Percentiles rank a stretch among this genome's conserved stretches.
Evolutionary conservation across 2,888 invertebrate genomes (phyloP).

Genomic region (Nomada ruficornis): DNA sequence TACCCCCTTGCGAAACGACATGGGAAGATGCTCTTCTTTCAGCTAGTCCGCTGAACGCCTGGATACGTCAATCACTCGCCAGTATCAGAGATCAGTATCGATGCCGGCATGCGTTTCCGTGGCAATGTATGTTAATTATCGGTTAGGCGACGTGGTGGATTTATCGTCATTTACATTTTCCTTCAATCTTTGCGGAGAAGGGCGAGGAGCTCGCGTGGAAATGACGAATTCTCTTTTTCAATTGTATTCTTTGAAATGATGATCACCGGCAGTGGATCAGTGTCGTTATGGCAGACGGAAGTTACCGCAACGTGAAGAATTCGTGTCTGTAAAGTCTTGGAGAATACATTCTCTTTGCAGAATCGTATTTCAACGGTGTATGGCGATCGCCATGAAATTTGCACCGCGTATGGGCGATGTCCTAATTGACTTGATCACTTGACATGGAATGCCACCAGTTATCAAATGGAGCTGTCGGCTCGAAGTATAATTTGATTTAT

Average conservation of each 20-base stretch:
- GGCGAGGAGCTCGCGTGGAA: not conserved
- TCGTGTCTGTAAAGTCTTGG: not conserved
- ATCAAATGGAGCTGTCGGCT: constrained; percentile 72
- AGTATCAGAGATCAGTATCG: constrained; percentile 43
- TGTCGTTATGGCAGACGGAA: no score
- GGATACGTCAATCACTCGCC: constrained; percentile 50
- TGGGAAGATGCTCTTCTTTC: constrained; percentile 52
- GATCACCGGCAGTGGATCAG: no score
- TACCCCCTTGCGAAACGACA: constrained; percentile 32
- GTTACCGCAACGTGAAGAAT: not conserved
- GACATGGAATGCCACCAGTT: constrained; percentile 70
- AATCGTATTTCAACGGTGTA: constrained; percentile 36
- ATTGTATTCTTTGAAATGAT: not conserved
- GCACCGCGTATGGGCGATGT: constrained; percentile 37
- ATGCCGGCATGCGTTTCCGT: constrained; percentile 20
- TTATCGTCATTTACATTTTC: constrained; percentile 31
- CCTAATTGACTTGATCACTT: constrained; percentile 73
- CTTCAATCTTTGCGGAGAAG: not conserved
- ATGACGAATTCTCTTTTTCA: no score
- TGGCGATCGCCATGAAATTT: constrained; percentile 60
- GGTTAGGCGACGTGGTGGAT: constrained; percentile 19
- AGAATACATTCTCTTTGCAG: constrained; percentile 24
- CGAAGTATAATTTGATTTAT: constrained; percentile 77
- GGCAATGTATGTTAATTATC: constrained; percentile 58
- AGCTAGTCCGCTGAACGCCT: constrained; percentile 13